Conservation (phyloP, 2,113 vertebrate species). For the Octodon degus region DNA sequence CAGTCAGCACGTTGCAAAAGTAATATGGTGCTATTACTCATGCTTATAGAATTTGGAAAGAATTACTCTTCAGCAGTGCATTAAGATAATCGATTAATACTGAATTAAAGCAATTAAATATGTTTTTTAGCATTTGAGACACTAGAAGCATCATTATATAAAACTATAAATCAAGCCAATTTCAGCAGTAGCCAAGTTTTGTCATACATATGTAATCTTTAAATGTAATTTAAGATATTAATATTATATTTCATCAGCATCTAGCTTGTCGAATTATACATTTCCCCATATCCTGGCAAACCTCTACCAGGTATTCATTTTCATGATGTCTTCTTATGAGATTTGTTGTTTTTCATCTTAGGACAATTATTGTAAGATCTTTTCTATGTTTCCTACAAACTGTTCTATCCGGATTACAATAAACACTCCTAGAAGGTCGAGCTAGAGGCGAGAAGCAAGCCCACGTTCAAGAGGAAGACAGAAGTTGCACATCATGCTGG, state of each 20-base stretch:
- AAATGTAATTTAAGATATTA: background rate
- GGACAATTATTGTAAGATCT: background rate
- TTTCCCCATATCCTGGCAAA: background rate
- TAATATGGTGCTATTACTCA: background rate
- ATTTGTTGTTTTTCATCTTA: background rate
- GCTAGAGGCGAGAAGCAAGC: background rate
- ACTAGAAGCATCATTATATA: background rate
- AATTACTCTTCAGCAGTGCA: background rate
- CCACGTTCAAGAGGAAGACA: background rate
- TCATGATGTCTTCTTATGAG: background rate
- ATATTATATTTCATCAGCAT: background rate
- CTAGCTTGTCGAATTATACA: background rate
- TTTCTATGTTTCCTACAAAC: background rate
- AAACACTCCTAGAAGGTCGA: background rate
- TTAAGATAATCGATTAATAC: conserved; percentile 49
- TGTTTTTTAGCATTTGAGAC: background rate
- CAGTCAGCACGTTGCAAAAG: background rate
- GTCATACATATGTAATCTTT: background rate
- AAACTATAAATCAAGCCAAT: background rate
- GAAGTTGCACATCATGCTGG: background rate
- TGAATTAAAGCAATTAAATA: conserved; percentile 51
- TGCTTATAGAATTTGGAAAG: background rate
- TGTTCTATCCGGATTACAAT: background rate
- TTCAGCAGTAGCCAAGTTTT: background rate
- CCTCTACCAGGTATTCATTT: background rate